Conservation (phyloP, 2,113 vertebrate genomes). For the Chaetura pelagica region DNA sequence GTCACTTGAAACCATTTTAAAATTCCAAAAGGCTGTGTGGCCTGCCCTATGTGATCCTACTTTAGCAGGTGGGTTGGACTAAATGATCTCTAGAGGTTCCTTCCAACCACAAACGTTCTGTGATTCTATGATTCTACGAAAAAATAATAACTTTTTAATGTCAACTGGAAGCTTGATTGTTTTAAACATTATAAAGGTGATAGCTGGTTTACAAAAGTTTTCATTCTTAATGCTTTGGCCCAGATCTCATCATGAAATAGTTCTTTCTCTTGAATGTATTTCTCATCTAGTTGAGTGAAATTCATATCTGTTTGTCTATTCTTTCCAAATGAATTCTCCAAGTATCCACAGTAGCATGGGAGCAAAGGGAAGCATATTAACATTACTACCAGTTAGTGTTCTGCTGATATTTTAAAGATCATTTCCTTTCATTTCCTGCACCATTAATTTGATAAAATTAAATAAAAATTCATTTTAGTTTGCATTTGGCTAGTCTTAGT, state of each 20-base stretch:
- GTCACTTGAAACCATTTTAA: not conserved
- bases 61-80: too few species aligned
- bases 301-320: not conserved
- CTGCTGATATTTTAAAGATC: not conserved
- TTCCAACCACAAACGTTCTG: too few species aligned
- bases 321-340: not conserved
- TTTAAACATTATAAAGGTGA: not conserved
- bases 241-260: not conserved
- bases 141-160: fast-evolving
- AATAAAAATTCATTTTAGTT: constrained; percentile 41
- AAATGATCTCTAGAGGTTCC: too few species aligned
- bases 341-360: not conserved
- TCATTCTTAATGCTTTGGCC: not conserved
- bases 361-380: constrained; percentile 4
- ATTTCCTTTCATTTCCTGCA: constrained; percentile 12
- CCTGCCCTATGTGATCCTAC: too few species aligned
- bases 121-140: not conserved
- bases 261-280: not conserved
- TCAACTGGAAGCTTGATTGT: not conserved
- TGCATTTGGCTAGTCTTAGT: not conserved
- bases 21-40: not conserved
- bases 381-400: not conserved
- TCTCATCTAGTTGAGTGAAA: not conserved
- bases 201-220: not conserved
- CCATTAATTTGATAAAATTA: not conserved